A percentile compares a stretch with the other conserved stretches of the same genome.
Evolutionary conservation across 2,113 vertebrate species (phyloP).

Genomic region (Reinhardtius hippoglossoides): DNA sequence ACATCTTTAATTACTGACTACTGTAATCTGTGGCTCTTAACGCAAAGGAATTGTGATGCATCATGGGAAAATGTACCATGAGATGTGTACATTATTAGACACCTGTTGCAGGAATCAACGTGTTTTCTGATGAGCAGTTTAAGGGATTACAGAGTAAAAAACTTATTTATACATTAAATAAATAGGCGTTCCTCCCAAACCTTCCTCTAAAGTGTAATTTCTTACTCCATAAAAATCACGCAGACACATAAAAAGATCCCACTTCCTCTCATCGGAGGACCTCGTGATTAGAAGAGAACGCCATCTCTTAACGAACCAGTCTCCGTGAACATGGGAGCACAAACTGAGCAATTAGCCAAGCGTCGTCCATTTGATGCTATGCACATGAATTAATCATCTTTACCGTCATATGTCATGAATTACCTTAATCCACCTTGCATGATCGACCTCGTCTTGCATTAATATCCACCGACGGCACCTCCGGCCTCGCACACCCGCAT

Average conservation of each 20-base stretch:
- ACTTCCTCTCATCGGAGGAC: neutral
- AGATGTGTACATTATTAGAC: no score
- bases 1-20: no score
- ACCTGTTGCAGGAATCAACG: neutral
- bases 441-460: conserved; percentile 50
- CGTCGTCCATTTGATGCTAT: conserved; percentile 55
- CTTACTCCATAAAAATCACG: no score
- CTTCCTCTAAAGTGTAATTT: no score
- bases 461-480: conserved; percentile 32
- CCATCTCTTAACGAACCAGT: conserved; percentile 57
- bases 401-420: conserved; percentile 54
- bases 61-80: neutral
- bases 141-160: neutral
- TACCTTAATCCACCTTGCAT: conserved; percentile 58
- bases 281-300: conserved; percentile 42
- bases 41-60: neutral
- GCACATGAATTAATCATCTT: conserved; percentile 71
- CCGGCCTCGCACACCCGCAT: conserved; percentile 9
- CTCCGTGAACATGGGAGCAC: conserved; percentile 35
- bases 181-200: neutral
- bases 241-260: neutral
- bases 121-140: neutral
- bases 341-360: conserved; percentile 55
- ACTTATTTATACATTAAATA: neutral
- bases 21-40: no score